Conservation (phyloP, 1,140 invertebrate species). For the Trichonephila inaurata region DNA sequence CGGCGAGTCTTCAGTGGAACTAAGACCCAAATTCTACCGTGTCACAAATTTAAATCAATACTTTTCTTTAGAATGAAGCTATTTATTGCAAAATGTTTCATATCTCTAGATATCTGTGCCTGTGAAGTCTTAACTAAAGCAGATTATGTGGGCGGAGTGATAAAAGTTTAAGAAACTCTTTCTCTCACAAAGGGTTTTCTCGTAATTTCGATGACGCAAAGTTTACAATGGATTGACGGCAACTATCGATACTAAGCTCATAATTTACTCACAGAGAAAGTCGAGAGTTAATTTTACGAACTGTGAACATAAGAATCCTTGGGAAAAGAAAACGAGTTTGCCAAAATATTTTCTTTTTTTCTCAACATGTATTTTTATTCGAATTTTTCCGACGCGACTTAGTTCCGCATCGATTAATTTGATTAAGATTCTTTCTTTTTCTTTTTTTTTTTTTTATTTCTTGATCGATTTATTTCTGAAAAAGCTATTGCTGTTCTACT, state of each 20-base stretch:
- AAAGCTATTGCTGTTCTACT: background rate
- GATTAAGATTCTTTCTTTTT: background rate
- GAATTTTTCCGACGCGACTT: background rate
- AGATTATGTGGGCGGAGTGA: no score
- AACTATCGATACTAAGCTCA: background rate
- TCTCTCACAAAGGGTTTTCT: no score
- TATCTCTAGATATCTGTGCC: no score
- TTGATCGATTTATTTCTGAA: background rate
- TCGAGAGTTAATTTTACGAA: constrained; percentile 8
- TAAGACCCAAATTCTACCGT: no score
- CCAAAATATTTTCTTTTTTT: background rate
- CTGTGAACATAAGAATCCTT: background rate
- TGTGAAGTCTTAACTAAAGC: no score
- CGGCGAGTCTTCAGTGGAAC: no score
- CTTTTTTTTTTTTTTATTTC: background rate
- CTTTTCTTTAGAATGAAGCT: no score
- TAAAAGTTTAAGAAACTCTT: no score
- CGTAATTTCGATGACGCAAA: no score
- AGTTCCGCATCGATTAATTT: background rate
- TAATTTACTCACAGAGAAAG: background rate
- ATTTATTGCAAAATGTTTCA: no score
- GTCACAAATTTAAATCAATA: no score
- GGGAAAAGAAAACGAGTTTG: background rate
- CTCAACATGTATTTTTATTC: background rate
- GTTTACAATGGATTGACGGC: background rate